Evolutionary conservation across 2,113 vertebrate species (phyloP).

Genomic region (Lepidothrix coronata): DNA sequence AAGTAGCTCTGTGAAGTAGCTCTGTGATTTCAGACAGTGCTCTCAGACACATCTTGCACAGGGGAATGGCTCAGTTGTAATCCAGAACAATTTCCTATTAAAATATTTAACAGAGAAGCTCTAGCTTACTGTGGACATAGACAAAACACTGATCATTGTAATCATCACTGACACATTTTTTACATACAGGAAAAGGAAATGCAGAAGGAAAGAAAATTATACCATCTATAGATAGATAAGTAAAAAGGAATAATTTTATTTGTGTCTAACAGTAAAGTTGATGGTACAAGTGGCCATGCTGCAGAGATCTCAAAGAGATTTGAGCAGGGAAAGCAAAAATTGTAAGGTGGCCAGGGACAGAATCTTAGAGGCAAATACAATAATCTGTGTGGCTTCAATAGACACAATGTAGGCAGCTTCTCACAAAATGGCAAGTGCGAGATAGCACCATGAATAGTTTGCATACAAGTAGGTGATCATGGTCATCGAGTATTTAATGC

Average conservation of each 20-base stretch:
- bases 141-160: background rate
- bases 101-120: constrained; percentile 39
- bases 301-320: background rate
- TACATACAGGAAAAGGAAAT: background rate
- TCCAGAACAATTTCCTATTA: constrained; percentile 31
- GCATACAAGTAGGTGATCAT: background rate
- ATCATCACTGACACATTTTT: background rate
- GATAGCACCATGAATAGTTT: background rate
- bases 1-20: constrained; percentile 15
- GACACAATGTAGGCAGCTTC: background rate
- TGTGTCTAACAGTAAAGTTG: background rate
- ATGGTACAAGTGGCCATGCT: background rate
- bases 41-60: background rate
- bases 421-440: background rate
- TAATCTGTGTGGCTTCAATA: background rate
- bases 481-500: background rate
- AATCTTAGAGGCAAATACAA: background rate
- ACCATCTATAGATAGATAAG: background rate
- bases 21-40: constrained; percentile 11
- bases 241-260: background rate
- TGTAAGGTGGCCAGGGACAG: background rate
- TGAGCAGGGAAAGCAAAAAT: background rate
- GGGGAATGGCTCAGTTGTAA: background rate
- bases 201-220: background rate
- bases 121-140: background rate